Evolutionary conservation across 2,888 invertebrate species (phyloP).

Genomic region (Psylliodes chrysocephalus): DNA sequence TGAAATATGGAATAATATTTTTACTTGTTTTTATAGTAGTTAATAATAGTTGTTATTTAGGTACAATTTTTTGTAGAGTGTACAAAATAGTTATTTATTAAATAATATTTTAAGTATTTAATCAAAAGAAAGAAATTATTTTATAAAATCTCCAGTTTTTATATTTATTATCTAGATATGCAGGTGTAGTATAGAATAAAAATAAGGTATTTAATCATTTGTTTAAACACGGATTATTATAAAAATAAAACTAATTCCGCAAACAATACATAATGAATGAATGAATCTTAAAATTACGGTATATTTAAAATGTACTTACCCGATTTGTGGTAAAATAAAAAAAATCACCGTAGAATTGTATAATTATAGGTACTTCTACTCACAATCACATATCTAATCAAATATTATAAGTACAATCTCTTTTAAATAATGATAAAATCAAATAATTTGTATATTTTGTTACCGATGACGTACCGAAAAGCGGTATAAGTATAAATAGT

Average conservation of each 20-base stretch:
- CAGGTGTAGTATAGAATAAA: too few relatives aligned
- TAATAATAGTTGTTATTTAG: too few relatives aligned
- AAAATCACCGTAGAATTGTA: not conserved
- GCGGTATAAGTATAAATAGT: not conserved
- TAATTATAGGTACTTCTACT: not conserved
- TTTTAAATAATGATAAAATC: conserved; percentile 9
- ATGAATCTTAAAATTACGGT: not conserved
- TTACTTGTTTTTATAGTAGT: too few relatives aligned
- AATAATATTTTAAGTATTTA: too few relatives aligned
- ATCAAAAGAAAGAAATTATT: too few relatives aligned
- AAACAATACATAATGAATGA: not conserved
- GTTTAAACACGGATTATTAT: not conserved
- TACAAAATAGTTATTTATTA: too few relatives aligned
- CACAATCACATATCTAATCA: conserved; percentile 38
- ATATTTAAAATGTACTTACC: not conserved
- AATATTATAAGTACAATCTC: not conserved
- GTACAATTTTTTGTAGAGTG: too few relatives aligned
- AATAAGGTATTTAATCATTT: too few relatives aligned
- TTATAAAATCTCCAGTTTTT: too few relatives aligned
- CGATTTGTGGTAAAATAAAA: not conserved
- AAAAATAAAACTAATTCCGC: not conserved
- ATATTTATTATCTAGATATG: too few relatives aligned
- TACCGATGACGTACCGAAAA: conserved; percentile 37
- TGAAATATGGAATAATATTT: too few relatives aligned
- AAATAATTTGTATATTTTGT: conserved; percentile 19